Evolutionary conservation across 1,140 invertebrate genomes (phyloP), one percentile per base, ranked within the genome.

Genomic region (Leptinotarsa lineolata): DNA sequence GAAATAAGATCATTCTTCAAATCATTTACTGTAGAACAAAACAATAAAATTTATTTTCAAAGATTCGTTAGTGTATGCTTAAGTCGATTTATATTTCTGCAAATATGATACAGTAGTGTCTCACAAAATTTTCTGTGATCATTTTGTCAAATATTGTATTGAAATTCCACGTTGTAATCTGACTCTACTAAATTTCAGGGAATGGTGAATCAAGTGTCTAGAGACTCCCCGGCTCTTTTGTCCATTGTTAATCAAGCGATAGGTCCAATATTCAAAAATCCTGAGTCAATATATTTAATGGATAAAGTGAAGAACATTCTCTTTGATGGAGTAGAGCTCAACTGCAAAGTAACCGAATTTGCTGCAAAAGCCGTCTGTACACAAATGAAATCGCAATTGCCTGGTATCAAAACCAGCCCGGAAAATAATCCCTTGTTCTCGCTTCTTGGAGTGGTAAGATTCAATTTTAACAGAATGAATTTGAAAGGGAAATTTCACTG

Each of bases 301-400:
- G 87, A 85, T 0, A 90, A 89, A 77, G 91, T 88, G 6, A 86
- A 88, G 74, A 90, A 93, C 67, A 75, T 94, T 18, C 84, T 94
- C 20, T 94, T 93, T 79, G 87, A 90, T 46, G 92, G 93, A 1
- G 72, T 93, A 13, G 77, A 86, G 0, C 87, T 94, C 12, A 91
- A 93, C 74, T 94, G 93, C 78, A 88, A 88, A 0, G 87, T 89
- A 45, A 89, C 88, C 0, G 91, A 93, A 73, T 92, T 93, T 77
- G 86, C 90, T 0, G 88, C 90, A 0, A 90, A 89, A 79, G 90
- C 91, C 0, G 86, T 92, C 0, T 94, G 93, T 78, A 85, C 87
- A 0, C 87, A 88, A 1, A 78, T 93, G 54, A 90, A 90, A 81
- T 88, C 88, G 30, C 89, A 92, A 78, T 86, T 85, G 1, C 87